Conservation (phyloP, 2,888 invertebrate species). For the Caenorhabditis afra region DNA sequence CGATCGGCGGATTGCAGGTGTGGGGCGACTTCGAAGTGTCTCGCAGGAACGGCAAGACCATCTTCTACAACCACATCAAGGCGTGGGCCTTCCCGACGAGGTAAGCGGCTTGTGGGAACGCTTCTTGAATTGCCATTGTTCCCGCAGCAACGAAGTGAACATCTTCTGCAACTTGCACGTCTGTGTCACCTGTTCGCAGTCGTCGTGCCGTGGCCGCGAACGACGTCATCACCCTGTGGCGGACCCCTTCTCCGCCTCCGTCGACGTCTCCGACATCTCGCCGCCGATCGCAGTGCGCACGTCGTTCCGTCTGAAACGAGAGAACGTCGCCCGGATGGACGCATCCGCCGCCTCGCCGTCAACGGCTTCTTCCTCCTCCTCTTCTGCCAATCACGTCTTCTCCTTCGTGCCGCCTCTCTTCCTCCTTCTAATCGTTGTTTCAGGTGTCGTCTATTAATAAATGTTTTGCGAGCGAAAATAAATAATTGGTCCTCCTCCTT, state of each 20-base stretch:
- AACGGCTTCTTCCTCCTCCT: slow-evolving; percentile 17
- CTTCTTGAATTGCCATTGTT: no score
- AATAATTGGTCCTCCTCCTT: slow-evolving; percentile 45
- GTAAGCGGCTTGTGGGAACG: slow-evolving; percentile 52
- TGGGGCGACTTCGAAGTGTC: slow-evolving; percentile 77
- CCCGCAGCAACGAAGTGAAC: slow-evolving; percentile 80
- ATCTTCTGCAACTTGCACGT: slow-evolving; percentile 80
- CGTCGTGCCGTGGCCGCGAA: slow-evolving; percentile 58
- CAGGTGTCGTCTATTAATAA: slow-evolving; percentile 49
- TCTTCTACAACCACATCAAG: slow-evolving; percentile 78
- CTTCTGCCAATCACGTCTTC: slow-evolving; percentile 4
- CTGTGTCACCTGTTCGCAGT: slow-evolving; percentile 69
- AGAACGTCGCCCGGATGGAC: slow-evolving; percentile 21
- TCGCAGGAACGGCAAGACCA: slow-evolving; percentile 61
- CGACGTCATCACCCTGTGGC: slow-evolving; percentile 46
- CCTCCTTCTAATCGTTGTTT: slow-evolving; percentile 40
- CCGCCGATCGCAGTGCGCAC: slow-evolving; percentile 65
- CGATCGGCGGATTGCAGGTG: slow-evolving; percentile 52
- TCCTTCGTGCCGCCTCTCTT: slow-evolving; percentile 23
- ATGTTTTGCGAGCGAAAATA: slow-evolving; percentile 15
- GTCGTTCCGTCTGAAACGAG: slow-evolving; percentile 66
- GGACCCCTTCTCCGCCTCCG: slow-evolving; percentile 42
- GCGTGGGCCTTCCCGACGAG: slow-evolving; percentile 80
- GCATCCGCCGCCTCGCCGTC: background rate
- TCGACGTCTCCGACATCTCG: slow-evolving; percentile 56